Percentiles rank a stretch among this genome's conserved stretches.
Evolutionary conservation across 2,797 vertebrate genomes (phyloP).

Genomic region (Clarias fuscus): DNA sequence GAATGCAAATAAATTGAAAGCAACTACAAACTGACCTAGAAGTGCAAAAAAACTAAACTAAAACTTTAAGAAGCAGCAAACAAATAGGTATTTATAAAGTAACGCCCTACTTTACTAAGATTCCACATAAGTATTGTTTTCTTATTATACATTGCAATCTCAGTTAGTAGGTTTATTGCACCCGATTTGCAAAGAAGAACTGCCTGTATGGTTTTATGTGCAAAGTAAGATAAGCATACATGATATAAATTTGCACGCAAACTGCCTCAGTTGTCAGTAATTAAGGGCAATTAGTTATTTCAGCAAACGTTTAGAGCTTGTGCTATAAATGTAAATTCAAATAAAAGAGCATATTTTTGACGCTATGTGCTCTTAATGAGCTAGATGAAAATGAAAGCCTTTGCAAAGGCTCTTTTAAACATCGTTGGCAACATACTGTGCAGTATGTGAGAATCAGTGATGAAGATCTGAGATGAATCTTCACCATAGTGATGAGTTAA

Average conservation of each 20-base stretch:
- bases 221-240: too few species aligned
- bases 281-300: background rate
- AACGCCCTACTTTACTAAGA: background rate
- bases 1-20: background rate
- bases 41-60: background rate
- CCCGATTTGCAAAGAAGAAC: background rate
- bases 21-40: background rate
- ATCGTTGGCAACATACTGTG: background rate
- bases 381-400: background rate
- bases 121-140: background rate
- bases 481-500: background rate
- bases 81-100: background rate
- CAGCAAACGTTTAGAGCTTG: background rate
- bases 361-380: background rate
- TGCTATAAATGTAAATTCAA: background rate
- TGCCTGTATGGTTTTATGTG: background rate
- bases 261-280: background rate
- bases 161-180: background rate
- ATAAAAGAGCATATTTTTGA: background rate
- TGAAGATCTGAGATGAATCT: background rate
- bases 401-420: background rate
- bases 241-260: background rate
- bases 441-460: background rate
- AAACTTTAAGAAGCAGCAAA: background rate
- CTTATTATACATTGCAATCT: background rate